Conservation (phyloP, 2,113 vertebrate species). For the Trochalopteron elliotii region DNA sequence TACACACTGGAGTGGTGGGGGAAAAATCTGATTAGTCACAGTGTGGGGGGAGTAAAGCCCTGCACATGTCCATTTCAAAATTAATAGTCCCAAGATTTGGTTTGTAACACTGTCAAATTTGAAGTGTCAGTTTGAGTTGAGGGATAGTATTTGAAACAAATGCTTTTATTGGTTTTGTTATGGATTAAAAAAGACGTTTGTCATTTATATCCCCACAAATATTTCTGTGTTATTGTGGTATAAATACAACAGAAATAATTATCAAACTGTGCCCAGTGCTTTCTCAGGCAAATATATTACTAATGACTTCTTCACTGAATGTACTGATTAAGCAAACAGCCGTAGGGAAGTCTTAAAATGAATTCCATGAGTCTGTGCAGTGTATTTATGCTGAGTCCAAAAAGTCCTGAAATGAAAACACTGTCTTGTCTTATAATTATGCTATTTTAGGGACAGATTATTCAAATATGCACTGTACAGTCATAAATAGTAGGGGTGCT, state of each 20-base stretch:
- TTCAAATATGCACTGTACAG: background rate
- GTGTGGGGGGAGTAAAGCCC: background rate
- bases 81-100: background rate
- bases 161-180: background rate
- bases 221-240: background rate
- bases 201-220: background rate
- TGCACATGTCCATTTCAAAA: background rate
- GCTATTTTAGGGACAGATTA: background rate
- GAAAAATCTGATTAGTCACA: background rate
- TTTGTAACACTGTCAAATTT: background rate
- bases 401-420: slow-evolving; percentile 31
- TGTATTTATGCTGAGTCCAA: slow-evolving; percentile 16
- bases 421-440: slow-evolving; percentile 15
- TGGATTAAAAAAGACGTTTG: background rate
- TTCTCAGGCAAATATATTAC: slow-evolving; percentile 14
- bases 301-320: slow-evolving; percentile 39
- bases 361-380: background rate
- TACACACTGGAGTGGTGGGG: fast-evolving
- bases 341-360: slow-evolving; percentile 12
- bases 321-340: slow-evolving; percentile 55
- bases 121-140: background rate
- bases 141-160: background rate
- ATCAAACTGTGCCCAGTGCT: background rate
- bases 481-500: background rate
- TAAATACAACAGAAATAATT: background rate